Evolutionary conservation across 2,888 invertebrate genomes (phyloP), one percentile per base, ranked within the genome.

Genomic region (Catonia carolina): DNA sequence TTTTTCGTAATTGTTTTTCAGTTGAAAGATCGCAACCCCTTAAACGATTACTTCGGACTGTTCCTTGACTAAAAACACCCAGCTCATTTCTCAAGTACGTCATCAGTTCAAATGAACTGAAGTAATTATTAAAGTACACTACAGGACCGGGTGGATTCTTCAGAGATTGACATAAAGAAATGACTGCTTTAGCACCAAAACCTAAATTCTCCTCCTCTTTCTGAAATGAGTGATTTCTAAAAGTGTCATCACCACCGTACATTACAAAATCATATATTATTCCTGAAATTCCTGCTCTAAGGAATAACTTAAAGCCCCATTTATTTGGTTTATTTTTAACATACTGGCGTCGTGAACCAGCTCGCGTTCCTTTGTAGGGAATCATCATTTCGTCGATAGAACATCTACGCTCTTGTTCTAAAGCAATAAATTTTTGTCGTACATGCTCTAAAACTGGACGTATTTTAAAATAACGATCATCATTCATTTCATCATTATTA

Each of bases 251-350:
- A 1, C 69, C 69, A 31, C 62, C 65, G 58, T 70, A 69, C 7
- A 66, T 31, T 8, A 68, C 14, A 59, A 70, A 71, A 58, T 71
- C 70, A 53, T 69, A 69, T 10, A 68, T 67, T 23, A 71, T 65
- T 2, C 69, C 70, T 33, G 65, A 64, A n/a, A 69, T 62, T 4
- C 70, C 69, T 37, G 69, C 67, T 18, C 69, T 36, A 2, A 68
- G 67, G 61, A 65, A 69, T 33, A 68, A 66, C 63, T 71, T 71
- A 27, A 68, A 68, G 1, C 71, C 70, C 69, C 69, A 72, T 23
- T 70, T 69, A 10, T 60, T 64, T 1, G 70, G 70, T 53, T 70
- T 72, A 3, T 68, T 66, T 49, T 66, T 66, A 41, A 68, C 68
- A 39, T 70, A 72, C 39, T 72, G 70, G 1, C 61, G 54, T 15